phyloP scores from a whole-genome alignment of 2,113 vertebrate genomes.

The Muscicapa adusta region DNA sequence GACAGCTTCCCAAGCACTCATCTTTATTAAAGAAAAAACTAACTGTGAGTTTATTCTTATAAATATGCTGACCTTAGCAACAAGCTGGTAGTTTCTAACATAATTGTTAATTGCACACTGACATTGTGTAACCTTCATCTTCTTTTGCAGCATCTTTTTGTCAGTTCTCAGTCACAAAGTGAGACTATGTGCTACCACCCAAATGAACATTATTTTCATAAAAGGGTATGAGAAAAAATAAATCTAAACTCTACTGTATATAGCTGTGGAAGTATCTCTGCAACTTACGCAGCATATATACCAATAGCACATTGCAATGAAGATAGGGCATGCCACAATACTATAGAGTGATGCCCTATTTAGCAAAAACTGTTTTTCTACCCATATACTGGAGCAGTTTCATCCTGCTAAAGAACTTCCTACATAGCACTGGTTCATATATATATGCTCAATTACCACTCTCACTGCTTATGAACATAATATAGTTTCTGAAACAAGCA shows the following conservation, averaged over 20 bases:
- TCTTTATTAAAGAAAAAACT: neutral
- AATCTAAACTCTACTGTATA: neutral
- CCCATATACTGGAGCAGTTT: neutral
- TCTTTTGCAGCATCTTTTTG: neutral
- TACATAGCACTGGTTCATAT: neutral
- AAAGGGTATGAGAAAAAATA: neutral
- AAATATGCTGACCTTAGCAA: neutral
- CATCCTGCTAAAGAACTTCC: neutral
- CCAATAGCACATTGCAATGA: fast-evolving
- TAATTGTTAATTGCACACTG: neutral
- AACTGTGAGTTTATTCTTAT: neutral
- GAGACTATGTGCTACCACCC: neutral
- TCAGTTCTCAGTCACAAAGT: neutral
- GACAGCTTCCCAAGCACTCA: neutral
- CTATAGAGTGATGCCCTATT: fast-evolving
- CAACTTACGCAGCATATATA: neutral
- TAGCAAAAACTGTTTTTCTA: neutral
- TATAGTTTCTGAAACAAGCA: neutral
- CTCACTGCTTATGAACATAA: neutral
- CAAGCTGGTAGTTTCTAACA: neutral
- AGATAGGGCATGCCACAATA: neutral
- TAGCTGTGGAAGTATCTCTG: neutral
- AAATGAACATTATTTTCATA: neutral
- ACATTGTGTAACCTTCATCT: neutral
- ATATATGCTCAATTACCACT: neutral